phyloP scores from a whole-genome alignment of 2,113 vertebrate species.

The Rissa tridactyla region DNA sequence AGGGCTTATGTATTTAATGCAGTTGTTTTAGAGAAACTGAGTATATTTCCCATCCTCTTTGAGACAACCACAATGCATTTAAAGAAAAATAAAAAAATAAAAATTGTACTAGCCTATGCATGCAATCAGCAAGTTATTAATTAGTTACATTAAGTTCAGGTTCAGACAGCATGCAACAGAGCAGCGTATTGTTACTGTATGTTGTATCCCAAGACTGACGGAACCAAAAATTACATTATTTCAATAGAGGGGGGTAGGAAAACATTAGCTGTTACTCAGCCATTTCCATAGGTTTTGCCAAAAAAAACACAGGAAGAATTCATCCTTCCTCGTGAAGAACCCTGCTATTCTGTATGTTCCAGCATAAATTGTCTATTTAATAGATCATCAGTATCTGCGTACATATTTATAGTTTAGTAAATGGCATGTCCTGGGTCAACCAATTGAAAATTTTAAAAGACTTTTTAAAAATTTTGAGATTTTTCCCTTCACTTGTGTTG shows the following conservation, averaged over 20 bases:
- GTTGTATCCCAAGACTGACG: not conserved
- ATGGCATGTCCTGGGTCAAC: not conserved
- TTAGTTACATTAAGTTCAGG: not conserved
- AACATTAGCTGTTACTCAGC: not conserved
- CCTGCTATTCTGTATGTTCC: not conserved
- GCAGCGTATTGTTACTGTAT: not conserved
- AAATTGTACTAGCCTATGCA: not conserved
- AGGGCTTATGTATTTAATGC: not conserved
- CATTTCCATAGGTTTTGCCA: not conserved
- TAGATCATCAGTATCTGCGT: not conserved
- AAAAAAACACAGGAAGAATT: not conserved
- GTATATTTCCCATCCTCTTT: not conserved
- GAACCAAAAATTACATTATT: not conserved
- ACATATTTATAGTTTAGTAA: not conserved
- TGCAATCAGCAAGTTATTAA: not conserved
- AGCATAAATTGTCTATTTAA: not conserved
- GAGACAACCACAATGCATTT: not conserved
- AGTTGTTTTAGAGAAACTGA: not conserved
- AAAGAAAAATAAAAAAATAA: not conserved
- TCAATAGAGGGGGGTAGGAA: not conserved
- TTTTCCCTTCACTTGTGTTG: conserved; percentile 31
- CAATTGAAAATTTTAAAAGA: not conserved
- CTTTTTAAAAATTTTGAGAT: not conserved
- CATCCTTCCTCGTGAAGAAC: not conserved
- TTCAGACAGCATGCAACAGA: not conserved